Conservation (phyloP, 2,797 vertebrate genomes). For the Eutrigla gurnardus region DNA sequence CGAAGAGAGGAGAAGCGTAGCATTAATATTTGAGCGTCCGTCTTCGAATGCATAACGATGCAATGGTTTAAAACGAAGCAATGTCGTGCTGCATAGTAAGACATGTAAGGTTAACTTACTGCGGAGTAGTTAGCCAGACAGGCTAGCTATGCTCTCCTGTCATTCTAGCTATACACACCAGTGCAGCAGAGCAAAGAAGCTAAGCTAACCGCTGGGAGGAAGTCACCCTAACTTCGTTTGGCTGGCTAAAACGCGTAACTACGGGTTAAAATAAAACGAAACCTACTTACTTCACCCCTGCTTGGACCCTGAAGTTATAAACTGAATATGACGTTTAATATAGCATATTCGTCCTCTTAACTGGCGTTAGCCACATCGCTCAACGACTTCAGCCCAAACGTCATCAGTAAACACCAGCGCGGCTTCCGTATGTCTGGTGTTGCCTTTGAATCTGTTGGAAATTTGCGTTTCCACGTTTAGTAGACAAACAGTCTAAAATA, state of each 20-base stretch:
- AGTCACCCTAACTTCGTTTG: slow-evolving; percentile 42
- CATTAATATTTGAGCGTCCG: not conserved
- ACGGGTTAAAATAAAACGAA: not conserved
- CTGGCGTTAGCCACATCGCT: slow-evolving; percentile 59
- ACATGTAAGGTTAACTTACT: slow-evolving; percentile 13
- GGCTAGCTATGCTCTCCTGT: slow-evolving; percentile 49
- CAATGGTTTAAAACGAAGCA: not conserved
- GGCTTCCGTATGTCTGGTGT: slow-evolving; percentile 73
- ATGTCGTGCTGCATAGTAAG: not conserved
- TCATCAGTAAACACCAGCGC: slow-evolving; percentile 79
- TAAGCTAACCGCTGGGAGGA: slow-evolving; percentile 65
- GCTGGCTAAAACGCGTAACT: not conserved
- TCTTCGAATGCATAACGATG: not conserved
- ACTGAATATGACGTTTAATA: slow-evolving; percentile 31
- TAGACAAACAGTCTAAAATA: no score
- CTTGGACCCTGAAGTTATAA: slow-evolving; percentile 19
- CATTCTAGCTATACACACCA: slow-evolving; percentile 34
- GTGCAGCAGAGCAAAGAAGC: slow-evolving; percentile 53
- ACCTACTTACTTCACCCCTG: slow-evolving; percentile 52
- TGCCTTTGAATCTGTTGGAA: slow-evolving; percentile 50
- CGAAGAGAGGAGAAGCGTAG: not conserved
- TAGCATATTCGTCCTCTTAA: slow-evolving; percentile 48
- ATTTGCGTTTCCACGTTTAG: rapidly evolving
- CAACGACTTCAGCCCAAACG: slow-evolving; percentile 53
- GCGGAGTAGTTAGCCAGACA: slow-evolving; percentile 27